Conservation (phyloP, 1,140 invertebrate species). For the Drosophila orosa region DNA sequence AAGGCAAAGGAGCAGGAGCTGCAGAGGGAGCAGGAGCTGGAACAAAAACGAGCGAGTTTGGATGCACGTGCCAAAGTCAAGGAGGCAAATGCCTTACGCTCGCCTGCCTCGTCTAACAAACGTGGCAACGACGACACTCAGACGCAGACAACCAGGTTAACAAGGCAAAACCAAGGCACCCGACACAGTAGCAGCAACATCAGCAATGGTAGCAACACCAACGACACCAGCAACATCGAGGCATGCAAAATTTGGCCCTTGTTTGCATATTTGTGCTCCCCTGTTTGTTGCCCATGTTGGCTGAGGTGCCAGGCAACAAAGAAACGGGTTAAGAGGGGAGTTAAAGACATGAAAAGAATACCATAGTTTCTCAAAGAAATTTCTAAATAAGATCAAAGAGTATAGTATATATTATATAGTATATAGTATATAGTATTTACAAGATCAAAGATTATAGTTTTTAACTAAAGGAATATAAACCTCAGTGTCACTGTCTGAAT, state of each 20-base stretch:
- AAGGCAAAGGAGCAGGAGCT: slow-evolving; percentile 16
- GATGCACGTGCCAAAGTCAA: slow-evolving; percentile 72
- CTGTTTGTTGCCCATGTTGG: slow-evolving; percentile 38
- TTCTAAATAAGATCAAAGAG: background rate
- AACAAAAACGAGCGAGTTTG: slow-evolving; percentile 31
- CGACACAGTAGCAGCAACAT: background rate
- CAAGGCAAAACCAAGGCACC: slow-evolving; percentile 47
- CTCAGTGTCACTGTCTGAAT: background rate
- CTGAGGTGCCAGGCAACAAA: slow-evolving; percentile 30
- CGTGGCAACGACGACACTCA: slow-evolving; percentile 51
- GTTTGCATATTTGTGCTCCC: slow-evolving; percentile 63
- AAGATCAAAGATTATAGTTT: background rate
- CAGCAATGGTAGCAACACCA: background rate
- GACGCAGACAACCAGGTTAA: slow-evolving; percentile 66
- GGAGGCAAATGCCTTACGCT: slow-evolving; percentile 77
- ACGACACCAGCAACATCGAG: background rate
- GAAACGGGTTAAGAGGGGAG: slow-evolving; percentile 3
- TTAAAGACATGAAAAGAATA: background rate
- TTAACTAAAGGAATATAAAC: background rate
- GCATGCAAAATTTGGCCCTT: slow-evolving; percentile 51
- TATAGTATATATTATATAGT: too few species aligned
- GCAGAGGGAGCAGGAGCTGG: slow-evolving; percentile 25
- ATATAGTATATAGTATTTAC: too few species aligned
- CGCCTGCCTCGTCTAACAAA: slow-evolving; percentile 71
- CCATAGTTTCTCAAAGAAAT: background rate